A percentile compares a stretch with the other conserved stretches of the same genome.
Evolutionary conservation across 2,888 invertebrate genomes (phyloP).

Genomic region (Drosophila mimetica): DNA sequence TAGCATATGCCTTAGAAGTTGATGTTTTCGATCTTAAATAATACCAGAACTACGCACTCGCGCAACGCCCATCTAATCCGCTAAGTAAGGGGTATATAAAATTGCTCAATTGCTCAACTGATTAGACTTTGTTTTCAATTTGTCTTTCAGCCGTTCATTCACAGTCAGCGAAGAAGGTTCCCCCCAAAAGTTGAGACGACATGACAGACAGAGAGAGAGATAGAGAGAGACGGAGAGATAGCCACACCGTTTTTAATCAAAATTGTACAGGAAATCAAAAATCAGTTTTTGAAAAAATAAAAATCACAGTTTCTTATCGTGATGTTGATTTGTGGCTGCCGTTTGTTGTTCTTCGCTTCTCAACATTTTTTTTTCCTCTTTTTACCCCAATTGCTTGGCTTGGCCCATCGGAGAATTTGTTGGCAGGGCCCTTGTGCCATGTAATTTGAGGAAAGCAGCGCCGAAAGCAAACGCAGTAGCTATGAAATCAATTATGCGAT

Average conservation of each 20-base stretch:
- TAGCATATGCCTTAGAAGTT: background rate
- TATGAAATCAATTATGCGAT: conserved; percentile 81
- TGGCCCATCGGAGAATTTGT: conserved; percentile 30
- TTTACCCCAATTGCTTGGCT: conserved; percentile 76
- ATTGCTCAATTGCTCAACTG: conserved; percentile 77
- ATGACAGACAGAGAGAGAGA: conserved; percentile 23
- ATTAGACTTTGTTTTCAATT: conserved; percentile 80
- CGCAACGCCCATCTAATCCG: conserved; percentile 31
- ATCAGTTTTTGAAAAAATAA: conserved; percentile 78
- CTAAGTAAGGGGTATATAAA: conserved; percentile 48
- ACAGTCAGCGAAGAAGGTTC: conserved; percentile 38
- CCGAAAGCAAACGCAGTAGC: conserved; percentile 73
- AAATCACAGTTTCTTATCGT: conserved; percentile 79
- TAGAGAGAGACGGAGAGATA: conserved; percentile 39
- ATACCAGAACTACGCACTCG: background rate
- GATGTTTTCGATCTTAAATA: background rate
- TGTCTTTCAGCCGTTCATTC: conserved; percentile 53
- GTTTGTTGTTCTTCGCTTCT: conserved; percentile 27
- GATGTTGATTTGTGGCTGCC: conserved; percentile 62
- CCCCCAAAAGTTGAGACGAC: conserved; percentile 27
- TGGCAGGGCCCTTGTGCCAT: conserved; percentile 51
- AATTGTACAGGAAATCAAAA: conserved; percentile 82
- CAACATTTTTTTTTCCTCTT: conserved; percentile 44
- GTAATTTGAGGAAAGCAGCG: conserved; percentile 73
- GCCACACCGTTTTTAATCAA: conserved; percentile 73